Percentiles rank a stretch among this genome's conserved stretches.
Conservation (phyloP, 1,140 invertebrate genomes). For the Pachyrhynchus sulphureomaculatus region DNA sequence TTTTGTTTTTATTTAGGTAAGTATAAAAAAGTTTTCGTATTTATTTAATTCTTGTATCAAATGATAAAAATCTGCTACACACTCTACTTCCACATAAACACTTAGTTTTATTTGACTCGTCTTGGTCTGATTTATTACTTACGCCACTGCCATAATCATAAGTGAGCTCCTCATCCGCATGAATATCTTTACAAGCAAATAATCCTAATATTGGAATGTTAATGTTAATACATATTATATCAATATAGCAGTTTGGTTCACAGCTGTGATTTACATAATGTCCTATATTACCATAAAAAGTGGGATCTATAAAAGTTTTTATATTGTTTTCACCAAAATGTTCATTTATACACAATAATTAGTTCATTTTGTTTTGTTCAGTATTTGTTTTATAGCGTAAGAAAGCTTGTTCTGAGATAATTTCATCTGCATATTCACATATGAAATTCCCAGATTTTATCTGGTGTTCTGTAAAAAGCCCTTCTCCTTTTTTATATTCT, state of each 20-base stretch:
- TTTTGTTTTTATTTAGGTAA: no score
- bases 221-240: constrained; percentile 73
- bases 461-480: constrained; percentile 61
- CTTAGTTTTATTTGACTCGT: constrained; percentile 41
- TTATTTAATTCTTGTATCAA: constrained; percentile 31
- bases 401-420: constrained; percentile 72
- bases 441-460: constrained; percentile 74
- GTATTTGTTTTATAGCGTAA: constrained; percentile 57
- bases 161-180: constrained; percentile 70
- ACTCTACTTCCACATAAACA: constrained; percentile 54
- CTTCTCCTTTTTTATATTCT: constrained; percentile 67
- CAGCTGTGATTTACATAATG: constrained; percentile 93
- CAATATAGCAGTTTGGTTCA: constrained; percentile 75
- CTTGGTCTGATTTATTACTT: not conserved
- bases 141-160: constrained; percentile 82
- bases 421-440: constrained; percentile 92
- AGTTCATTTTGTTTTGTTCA: constrained; percentile 67
- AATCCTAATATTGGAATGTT: constrained; percentile 77
- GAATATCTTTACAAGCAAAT: constrained; percentile 72
- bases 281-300: constrained; percentile 80
- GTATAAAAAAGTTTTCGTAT: no score
- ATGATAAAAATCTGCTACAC: constrained; percentile 53
- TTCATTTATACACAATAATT: constrained; percentile 80
- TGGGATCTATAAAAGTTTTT: constrained; percentile 80
- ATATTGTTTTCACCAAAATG: constrained; percentile 56